phyloP scores from a whole-genome alignment of 2,888 invertebrate species.

The Dinocampus coccinellae region DNA sequence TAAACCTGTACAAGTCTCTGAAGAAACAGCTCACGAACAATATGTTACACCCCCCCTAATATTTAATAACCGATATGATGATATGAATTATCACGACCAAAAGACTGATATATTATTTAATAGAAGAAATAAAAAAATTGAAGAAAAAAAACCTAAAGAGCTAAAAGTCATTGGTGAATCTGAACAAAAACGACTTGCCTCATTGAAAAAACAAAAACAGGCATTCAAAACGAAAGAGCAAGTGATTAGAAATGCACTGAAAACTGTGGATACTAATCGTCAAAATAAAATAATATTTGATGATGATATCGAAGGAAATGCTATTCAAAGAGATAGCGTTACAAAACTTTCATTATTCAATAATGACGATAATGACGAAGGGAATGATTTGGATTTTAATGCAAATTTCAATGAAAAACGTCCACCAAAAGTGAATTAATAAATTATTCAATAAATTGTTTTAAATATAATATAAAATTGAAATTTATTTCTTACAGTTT shows the following conservation, averaged over 20 bases:
- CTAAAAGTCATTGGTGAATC: conserved; percentile 65
- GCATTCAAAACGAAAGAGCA: conserved; percentile 77
- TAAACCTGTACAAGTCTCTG: no score
- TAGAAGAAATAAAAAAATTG: no score
- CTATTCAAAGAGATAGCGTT: conserved; percentile 40
- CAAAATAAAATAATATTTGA: conserved; percentile 77
- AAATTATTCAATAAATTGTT: conserved; percentile 16
- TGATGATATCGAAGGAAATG: conserved; percentile 66
- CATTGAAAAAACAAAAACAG: conserved; percentile 76
- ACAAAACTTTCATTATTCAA: conserved; percentile 55
- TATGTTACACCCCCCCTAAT: no score
- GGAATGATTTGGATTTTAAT: conserved; percentile 71
- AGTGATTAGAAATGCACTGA: conserved; percentile 76
- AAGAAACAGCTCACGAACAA: no score
- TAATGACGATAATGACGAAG: conserved; percentile 72
- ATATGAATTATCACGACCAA: no score
- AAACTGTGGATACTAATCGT: conserved; percentile 72
- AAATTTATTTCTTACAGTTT: conserved; percentile 69
- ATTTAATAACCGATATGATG: no score
- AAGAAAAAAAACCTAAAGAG: no score
- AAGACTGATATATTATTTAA: no score
- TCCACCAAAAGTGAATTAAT: conserved; percentile 76
- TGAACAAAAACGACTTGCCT: conserved; percentile 78
- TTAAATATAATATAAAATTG: conserved; percentile 25
- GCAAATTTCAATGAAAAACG: conserved; percentile 77